Percentiles rank a stretch among this genome's conserved stretches.
phyloP scores from a whole-genome alignment of 2,113 vertebrate genomes.

The Steatornis caripensis region DNA sequence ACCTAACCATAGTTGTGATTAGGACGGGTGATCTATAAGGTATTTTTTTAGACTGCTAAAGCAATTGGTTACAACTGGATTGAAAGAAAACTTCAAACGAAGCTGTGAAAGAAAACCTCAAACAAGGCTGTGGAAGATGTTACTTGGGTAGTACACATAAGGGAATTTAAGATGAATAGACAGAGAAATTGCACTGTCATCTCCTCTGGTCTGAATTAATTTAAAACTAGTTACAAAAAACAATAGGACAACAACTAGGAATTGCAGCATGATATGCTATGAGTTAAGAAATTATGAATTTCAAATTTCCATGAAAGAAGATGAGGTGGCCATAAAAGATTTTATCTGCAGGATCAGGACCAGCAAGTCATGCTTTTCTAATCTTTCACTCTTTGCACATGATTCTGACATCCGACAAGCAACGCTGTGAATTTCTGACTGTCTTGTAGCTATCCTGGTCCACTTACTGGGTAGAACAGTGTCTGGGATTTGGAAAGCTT shows the following conservation, averaged over 20 bases:
- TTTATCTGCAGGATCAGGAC: neutral
- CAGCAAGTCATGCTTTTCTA: neutral
- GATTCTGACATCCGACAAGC: neutral
- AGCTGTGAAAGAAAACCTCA: neutral
- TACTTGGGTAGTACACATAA: neutral
- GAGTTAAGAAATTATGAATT: neutral
- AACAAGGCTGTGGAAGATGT: neutral
- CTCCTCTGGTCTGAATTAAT: neutral
- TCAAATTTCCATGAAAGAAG: neutral
- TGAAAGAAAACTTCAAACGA: neutral
- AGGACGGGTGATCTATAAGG: accelerated
- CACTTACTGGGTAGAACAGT: neutral
- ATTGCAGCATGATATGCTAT: neutral
- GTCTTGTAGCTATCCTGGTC: neutral
- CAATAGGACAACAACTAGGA: neutral
- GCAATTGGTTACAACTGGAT: neutral
- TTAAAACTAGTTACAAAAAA: neutral
- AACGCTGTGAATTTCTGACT: neutral
- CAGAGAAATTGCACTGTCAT: neutral
- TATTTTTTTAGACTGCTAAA: neutral
- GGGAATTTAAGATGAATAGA: neutral
- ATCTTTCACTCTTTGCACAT: neutral
- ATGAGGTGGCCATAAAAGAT: neutral
- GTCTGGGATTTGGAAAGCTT: neutral
- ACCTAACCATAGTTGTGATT: neutral